Evolutionary conservation across 1,140 invertebrate species (phyloP), one percentile per base, ranked within the genome.

Genomic region (Teleopsis dalmanni): DNA sequence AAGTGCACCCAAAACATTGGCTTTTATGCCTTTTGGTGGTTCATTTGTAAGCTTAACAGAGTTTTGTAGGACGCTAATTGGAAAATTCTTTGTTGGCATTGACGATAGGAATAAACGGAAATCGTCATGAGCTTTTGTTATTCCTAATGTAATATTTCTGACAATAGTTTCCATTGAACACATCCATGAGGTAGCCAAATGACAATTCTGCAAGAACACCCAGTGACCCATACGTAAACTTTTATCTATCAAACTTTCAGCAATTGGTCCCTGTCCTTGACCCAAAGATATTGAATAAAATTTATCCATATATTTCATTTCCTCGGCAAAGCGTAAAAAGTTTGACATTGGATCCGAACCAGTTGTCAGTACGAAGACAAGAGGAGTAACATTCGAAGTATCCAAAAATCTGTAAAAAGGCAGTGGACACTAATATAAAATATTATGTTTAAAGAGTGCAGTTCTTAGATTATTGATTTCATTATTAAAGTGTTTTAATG

Each of bases 31-130:
- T 73, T 89, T 91, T 0, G 92, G 91, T 0, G 91, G 87, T 65
- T 95, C 91, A 62, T 92, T 93, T 0, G 90, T 95, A 35, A 95
- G 88, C 73, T 95, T 95, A 0, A 95, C 84, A 29, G 90, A 87
- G 64, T 93, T 93, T 66, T 95, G 90, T 6, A 95, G 75, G 2
- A 95, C 83, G 0, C 87, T 87, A 0, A 93, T 87, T 0, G 92
- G 92, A 66, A 96, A 96, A n/a, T 76, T 73, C n/a, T 70, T 78
- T 18, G 74, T 86, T 50, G 79, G 91, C 89, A 84, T 93, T 5
- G 90, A 93, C 48, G 91, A 95, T 22, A 95, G 70, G 72, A 80
- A 95, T 0, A 96, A 72, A 23, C 91, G 76, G 69, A 93, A 96
- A 2, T 83, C 77, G 10, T 72, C 51, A 60, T 91, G 78, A 0